Base-by-base conservation (phyloP, 2,888 invertebrate species). In the Dryobotodes eremita region DNA sequence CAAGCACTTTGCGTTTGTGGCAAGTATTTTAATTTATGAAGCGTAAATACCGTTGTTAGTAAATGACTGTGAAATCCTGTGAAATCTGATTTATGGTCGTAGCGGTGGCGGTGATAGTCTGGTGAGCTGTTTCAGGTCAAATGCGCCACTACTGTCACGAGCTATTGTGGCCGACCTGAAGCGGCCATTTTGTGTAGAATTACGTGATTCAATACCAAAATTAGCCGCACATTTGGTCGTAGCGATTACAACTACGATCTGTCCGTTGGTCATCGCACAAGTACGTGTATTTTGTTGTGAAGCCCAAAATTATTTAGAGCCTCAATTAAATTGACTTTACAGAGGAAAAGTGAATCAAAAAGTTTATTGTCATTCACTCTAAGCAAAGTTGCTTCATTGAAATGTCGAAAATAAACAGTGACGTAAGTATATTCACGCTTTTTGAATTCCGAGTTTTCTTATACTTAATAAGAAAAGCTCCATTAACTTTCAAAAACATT, bases 21-120 rank as follows among this genome's bases (percentile, higher is more conserved):
- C 55, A 79, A 86, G 69, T 83, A 84, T 79, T 86, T 83, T 70
- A 79, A 86, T 86, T 83, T 62, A 71, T 75, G 71, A 64, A 83
- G 36, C 71, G 76, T 68, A 68, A 82, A 77, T 75, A 46, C 36
- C 75, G 68, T 80, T 88, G 75, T 86, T 79, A 31, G 62, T 79
- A 73, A 88, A 80, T 83, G 46, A 77, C 71, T 81, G 71, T 36
- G 31, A 42, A 42, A 42, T 42, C 5, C 42, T 42, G 42, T 80
- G 75, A 80, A 88, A 77, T 77, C 75, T 83, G 79, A 86, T 86
- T 79, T 86, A 88, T 65, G 48, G 20, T 26, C 65, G 61, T 65
- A 74, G 26, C 36, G 46, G 66, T 65, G 57, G 62, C 50, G 20
- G 50, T 72, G 71, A 75, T 65, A 66, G n/a, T 76, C 46, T 50